Percentiles rank a stretch among this genome's conserved stretches.
Conservation (phyloP, 2,797 vertebrate species). For the Pseudomugil tenellus region DNA sequence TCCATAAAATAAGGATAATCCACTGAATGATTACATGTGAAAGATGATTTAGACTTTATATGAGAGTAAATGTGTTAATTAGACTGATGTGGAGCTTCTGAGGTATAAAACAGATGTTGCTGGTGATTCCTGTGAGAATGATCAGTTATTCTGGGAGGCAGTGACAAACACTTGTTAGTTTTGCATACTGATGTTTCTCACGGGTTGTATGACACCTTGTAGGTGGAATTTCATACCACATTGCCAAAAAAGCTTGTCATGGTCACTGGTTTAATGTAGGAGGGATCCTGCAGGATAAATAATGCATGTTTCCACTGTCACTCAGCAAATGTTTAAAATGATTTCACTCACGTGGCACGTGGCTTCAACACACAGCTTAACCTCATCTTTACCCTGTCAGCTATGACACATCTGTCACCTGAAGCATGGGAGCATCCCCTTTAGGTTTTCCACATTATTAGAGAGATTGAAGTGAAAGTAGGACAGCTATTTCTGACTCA, state of each 20-base stretch:
- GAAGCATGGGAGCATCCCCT: constrained; percentile 29
- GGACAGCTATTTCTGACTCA: constrained; percentile 70
- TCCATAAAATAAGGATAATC: too few relatives aligned
- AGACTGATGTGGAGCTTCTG: too few relatives aligned
- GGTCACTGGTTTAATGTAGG: background rate
- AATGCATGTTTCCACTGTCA: background rate
- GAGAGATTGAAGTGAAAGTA: constrained; percentile 64
- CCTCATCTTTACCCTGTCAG: constrained; percentile 24
- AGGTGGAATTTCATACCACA: background rate
- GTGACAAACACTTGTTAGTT: background rate
- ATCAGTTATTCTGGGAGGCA: background rate
- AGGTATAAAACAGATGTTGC: too few relatives aligned
- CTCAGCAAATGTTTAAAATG: background rate
- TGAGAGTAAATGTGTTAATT: too few relatives aligned
- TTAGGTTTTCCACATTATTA: constrained; percentile 41
- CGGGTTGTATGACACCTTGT: background rate
- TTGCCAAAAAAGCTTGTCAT: background rate
- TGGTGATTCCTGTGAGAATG: background rate
- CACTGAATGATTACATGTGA: too few relatives aligned
- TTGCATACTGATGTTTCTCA: background rate
- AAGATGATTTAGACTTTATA: too few relatives aligned
- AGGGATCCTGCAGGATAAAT: background rate
- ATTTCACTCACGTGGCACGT: background rate
- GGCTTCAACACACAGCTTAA: constrained; percentile 7
- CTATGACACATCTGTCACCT: constrained; percentile 29